Evolutionary conservation across 2,113 vertebrate species (phyloP), one percentile per base, ranked within the genome.

Genomic region (Ceuthmochares aereus): DNA sequence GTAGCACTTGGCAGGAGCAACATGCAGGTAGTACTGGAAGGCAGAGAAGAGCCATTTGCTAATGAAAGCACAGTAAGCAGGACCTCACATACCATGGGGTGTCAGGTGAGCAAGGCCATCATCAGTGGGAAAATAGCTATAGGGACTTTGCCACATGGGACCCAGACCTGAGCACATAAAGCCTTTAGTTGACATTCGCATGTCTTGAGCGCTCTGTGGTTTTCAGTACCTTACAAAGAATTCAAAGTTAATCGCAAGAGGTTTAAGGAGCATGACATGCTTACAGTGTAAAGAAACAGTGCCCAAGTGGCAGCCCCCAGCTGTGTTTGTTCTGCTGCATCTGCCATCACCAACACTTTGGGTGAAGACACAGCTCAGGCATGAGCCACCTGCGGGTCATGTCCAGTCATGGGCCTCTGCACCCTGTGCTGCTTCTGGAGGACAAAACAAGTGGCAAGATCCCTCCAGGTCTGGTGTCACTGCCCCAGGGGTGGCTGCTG

Each of bases 141-240:
- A 60, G 79, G 42, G 81, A 36, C 67, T 91, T 84, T 85, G 40
- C 78, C 29, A 7, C 47, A 66, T 23, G 32, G 43, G 49, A 94
- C 77, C 55, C 52, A n/a, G 64, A 62, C 36, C 62, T 45, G 63
- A 30, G 21, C 87, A 95, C 6, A 23, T 96, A 94, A 74, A 87
- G 68, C 51, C 54, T 94, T 93, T 91, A 85, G 87, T 84, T 96
- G 96, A 96, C 91, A 79, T 97, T 89, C 93, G 93, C 92, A 85
- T 80, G 82, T 64, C 82, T 97, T 93, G 84, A 96, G 97, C 29
- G 5, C 88, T 59, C 49, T 95, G 96, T 55, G 96, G 90, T 92
- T 97, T 97, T 90, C 86, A 86, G 81, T 97, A 86, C 74, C 89
- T 95, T 81, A 79, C 20, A 93, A 97, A 97, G 90, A 95, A 96